phyloP scores from a whole-genome alignment of 2,888 invertebrate genomes.

The Drosophila cracens region DNA sequence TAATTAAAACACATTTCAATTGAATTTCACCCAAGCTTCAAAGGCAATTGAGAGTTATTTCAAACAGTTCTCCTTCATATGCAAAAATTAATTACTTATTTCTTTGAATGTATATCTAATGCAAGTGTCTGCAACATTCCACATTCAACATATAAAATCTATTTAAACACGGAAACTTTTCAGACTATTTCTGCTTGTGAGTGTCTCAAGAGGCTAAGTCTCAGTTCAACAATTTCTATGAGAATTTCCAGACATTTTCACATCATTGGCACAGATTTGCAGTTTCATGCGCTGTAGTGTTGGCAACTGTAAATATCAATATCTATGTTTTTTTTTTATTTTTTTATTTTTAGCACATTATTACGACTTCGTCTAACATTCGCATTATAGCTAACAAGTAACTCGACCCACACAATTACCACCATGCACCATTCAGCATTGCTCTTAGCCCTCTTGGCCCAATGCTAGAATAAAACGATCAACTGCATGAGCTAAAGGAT shows the following conservation, averaged over 20 bases:
- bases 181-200: slow-evolving; percentile 7
- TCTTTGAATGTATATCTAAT: neutral
- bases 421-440: neutral
- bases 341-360: slow-evolving; percentile 25
- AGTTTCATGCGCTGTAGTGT: slow-evolving; percentile 10
- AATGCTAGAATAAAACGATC: slow-evolving; percentile 53
- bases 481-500: slow-evolving; percentile 58
- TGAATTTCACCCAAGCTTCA: neutral
- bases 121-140: neutral
- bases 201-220: slow-evolving; percentile 21
- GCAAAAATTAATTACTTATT: neutral
- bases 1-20: neutral
- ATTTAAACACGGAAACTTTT: slow-evolving; percentile 6
- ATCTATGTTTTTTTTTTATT: neutral
- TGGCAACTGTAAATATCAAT: slow-evolving; percentile 27
- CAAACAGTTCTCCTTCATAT: neutral
- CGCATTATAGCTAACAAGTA: slow-evolving; percentile 22
- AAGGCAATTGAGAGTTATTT: neutral
- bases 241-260: slow-evolving; percentile 23
- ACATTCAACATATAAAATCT: slow-evolving; percentile 11
- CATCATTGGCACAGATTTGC: slow-evolving; percentile 54
- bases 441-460: slow-evolving; percentile 1
- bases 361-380: slow-evolving; percentile 13
- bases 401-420: slow-evolving; percentile 34
- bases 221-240: slow-evolving; percentile 2